Conservation (phyloP, 2,888 invertebrate genomes). For the Nasonia oneida region DNA sequence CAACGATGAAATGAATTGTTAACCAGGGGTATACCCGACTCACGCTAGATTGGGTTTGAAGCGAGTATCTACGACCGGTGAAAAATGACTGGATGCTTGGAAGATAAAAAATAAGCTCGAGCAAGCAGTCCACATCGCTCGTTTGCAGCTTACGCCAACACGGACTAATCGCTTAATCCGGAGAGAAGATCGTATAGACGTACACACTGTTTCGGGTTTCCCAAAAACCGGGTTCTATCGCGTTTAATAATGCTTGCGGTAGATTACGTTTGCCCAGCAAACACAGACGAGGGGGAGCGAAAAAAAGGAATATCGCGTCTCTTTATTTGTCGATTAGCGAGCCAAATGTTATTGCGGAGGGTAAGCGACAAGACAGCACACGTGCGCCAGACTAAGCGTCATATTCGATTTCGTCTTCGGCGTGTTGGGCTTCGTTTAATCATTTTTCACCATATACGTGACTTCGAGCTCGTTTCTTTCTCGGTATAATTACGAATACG, state of each 20-base stretch:
- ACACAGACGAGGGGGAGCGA: not conserved
- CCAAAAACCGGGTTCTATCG: slow-evolving; percentile 4
- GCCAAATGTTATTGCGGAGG: slow-evolving; percentile 30
- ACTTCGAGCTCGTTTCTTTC: slow-evolving; percentile 9
- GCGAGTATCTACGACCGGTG: not conserved
- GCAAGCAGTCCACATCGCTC: not conserved
- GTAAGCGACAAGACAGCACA: not conserved
- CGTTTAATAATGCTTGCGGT: slow-evolving; percentile 5
- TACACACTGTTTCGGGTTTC: not conserved
- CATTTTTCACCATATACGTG: slow-evolving; percentile 1
- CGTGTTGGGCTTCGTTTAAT: slow-evolving; percentile 21
- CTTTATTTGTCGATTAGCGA: slow-evolving; percentile 46
- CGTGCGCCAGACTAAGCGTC: not conserved
- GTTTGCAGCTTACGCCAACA: not conserved
- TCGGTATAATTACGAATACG: slow-evolving; percentile 29
- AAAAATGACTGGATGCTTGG: no score
- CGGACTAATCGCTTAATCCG: slow-evolving; percentile 22
- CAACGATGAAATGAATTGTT: not conserved
- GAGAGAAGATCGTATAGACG: not conserved
- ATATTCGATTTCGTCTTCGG: slow-evolving; percentile 34
- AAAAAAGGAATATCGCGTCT: slow-evolving; percentile 23
- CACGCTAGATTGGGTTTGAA: not conserved
- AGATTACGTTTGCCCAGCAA: slow-evolving; percentile 42
- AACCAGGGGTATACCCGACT: not conserved
- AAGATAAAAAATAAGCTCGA: not conserved